Evolutionary conservation across 2,797 vertebrate genomes (phyloP), one percentile per base, ranked within the genome.

Genomic region (Enteromius thamalakanensis): DNA sequence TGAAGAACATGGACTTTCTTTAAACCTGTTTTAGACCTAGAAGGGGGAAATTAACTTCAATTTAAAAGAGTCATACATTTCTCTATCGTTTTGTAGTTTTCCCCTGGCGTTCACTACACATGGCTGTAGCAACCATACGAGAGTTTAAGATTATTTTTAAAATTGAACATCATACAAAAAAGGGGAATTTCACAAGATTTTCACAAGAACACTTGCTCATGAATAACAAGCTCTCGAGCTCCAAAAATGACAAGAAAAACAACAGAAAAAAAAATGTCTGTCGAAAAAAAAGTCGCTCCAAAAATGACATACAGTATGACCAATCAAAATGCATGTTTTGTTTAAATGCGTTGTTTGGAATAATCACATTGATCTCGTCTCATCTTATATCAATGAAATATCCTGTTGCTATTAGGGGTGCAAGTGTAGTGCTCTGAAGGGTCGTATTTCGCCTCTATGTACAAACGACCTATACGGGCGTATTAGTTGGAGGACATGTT

Each of bases 1-100:
- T 45, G 53, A 60, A 80, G 21, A 53, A 75, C 29, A 19, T 34
- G 21, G 80, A 74, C 79, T 70, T 70, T 19, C 19, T 45, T 55
- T 60, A 29, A 29, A 26, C 19, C 53, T 21, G 53, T 78, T 76
- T 76, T 19, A 69, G 14, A 40, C 40, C 17, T 1, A 49, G 45
- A 32, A 68, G 9, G 0, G 42, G 49, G 37, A n/a, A 72, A 71
- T 81, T 47, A 17, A 62, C 69, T 60, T 34, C 17, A 53, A 40
- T 71, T 71, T 49, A 19, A 71, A 71, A 26, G 47, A 53, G 29
- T n/a, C 10, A 34, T 74, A 12, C 47, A 53, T 53, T 65, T 53
- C 29, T 34, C 2, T 71, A 45, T 9, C 1, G 8, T 34, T 74
- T 53, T 53, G 51, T 47, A 49, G 2, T 10, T 47, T 2, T 53